Evolutionary conservation across 2,113 vertebrate species (phyloP).

Genomic region (Phalacrocorax aristotelis): DNA sequence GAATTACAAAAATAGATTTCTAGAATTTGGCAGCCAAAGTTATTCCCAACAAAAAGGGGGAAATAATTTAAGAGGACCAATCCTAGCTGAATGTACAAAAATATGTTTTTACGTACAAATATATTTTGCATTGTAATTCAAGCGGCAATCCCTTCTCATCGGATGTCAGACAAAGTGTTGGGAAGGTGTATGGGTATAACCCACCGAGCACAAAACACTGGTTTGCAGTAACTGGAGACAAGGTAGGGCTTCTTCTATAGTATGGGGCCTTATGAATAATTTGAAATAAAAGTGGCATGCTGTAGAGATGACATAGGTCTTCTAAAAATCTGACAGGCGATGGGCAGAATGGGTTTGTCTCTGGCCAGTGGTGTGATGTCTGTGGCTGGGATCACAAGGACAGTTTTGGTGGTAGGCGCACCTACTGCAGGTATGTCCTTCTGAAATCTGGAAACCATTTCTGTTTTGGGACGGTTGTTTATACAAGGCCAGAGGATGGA

Average conservation of each 20-base stretch:
- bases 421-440: conserved; percentile 72
- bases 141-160: background rate
- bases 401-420: conserved; percentile 71
- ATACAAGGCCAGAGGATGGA: background rate
- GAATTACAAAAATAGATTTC: background rate
- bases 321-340: conserved; percentile 53
- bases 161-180: conserved; percentile 39
- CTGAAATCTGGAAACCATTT: background rate
- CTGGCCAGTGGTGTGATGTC: conserved; percentile 74
- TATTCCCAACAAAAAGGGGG: background rate
- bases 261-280: background rate
- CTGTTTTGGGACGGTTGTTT: background rate
- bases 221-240: conserved; percentile 68
- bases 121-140: background rate
- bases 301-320: background rate
- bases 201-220: conserved; percentile 13
- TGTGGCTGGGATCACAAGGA: conserved; percentile 54
- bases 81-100: background rate
- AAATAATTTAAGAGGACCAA: background rate
- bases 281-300: background rate
- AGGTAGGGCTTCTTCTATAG: conserved; percentile 44
- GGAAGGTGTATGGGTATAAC: conserved; percentile 73
- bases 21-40: background rate
- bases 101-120: background rate
- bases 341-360: conserved; percentile 74